Conservation (phyloP, 2,797 vertebrate genomes). For the Ibycter americanus region DNA sequence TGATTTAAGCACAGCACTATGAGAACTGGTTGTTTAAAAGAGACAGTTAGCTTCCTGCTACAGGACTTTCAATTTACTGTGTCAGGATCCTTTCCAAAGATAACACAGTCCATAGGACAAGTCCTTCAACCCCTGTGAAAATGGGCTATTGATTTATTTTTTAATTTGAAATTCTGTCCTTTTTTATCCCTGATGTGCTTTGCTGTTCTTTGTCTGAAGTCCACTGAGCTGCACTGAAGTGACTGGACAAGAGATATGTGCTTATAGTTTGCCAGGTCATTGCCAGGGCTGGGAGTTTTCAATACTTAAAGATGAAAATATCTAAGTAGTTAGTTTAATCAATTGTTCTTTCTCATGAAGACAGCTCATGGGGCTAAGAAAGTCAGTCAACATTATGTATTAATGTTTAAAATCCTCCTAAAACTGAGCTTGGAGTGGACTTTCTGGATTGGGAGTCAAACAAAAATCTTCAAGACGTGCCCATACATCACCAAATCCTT, state of each 20-base stretch:
- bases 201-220: not conserved
- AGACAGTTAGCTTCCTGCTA: not conserved
- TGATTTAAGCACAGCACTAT: not conserved
- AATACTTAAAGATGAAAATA: not conserved
- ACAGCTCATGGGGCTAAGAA: not conserved
- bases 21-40: not conserved
- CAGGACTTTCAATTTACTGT: not conserved
- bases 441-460: not conserved
- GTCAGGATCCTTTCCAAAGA: not conserved
- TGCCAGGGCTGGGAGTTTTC: not conserved
- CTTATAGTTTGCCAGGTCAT: not conserved
- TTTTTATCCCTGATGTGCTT: not conserved
- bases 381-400: not conserved
- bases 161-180: not conserved
- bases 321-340: not conserved
- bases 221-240: not conserved
- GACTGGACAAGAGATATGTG: not conserved
- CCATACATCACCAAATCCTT: not conserved
- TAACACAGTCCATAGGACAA: not conserved
- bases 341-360: not conserved
- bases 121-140: not conserved
- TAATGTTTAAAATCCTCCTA: not conserved
- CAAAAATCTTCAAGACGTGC: not conserved
- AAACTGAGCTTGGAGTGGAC: not conserved
- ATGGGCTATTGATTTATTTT: conserved; percentile 17